Evolutionary conservation across 1,140 invertebrate species (phyloP), one percentile per base, ranked within the genome.

Genomic region (Lepidostoma basale): DNA sequence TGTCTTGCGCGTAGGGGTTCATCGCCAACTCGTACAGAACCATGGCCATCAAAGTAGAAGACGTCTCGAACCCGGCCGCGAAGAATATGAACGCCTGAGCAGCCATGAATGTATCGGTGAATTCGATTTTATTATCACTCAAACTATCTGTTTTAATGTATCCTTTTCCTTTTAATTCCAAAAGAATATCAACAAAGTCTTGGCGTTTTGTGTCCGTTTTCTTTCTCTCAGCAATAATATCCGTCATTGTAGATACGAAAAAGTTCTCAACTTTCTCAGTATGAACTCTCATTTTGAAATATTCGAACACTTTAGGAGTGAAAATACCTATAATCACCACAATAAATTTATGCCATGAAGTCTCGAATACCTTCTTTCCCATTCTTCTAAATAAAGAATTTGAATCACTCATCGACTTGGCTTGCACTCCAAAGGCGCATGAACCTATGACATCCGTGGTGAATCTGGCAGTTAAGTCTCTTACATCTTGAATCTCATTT

Each of bases 101-200:
- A n/a, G 89, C 40, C 3, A 78, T 54, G 30, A 63, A 62, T 12
- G n/a, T 36, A 36, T 73, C 39, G 9, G 74, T 59, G 1, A 67
- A 63, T 40, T 74, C 70, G 25, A 74, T 62, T 22, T 62, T 16
- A 16, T 22, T 12, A 56, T 1, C 45, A 26, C 25, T 44, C 58
- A 26, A 45, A 9, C 36, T 8, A 18, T 68, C 70, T 14, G 44
- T 66, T 23, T 69, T 65, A 3, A 73, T 69, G 20, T 49, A 64
- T 14, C 79, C 77, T 47, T 80, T 74, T 8, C 77, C 75, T 67
- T 83, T 84, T 33, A 86, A 74, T 16, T 85, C 82, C 22, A 88
- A 78, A 16, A 88, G 52, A 30, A 87, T 74, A 73, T 88, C 85
- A 1, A 87, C 78, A 10, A 88, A 84, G 70, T 88, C 86, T 52